Evolutionary conservation across 2,113 vertebrate genomes (phyloP).

Genomic region (Psilopsiagon aurifrons): DNA sequence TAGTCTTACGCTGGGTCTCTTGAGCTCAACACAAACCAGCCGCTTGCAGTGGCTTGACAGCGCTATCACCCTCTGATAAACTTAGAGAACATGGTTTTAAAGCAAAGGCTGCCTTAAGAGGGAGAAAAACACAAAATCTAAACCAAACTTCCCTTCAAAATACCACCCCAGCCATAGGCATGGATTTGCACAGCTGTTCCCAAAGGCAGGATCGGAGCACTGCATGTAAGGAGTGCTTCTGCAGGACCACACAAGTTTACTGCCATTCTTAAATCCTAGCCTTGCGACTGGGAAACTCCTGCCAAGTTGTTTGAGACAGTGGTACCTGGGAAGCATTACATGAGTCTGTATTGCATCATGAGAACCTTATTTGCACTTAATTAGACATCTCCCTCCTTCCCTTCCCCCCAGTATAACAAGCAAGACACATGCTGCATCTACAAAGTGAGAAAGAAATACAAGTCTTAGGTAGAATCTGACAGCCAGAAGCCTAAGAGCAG

Average conservation of each 20-base stretch:
- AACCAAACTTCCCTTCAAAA: not conserved
- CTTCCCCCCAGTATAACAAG: not conserved
- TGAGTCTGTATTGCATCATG: constrained; percentile 39
- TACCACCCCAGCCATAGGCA: constrained; percentile 8
- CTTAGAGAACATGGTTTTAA: constrained; percentile 33
- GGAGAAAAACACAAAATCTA: not conserved
- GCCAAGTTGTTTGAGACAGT: not conserved
- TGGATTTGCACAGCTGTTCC: constrained; percentile 66
- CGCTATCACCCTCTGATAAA: constrained; percentile 43
- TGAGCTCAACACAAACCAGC: constrained; percentile 14
- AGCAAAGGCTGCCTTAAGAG: constrained; percentile 26
- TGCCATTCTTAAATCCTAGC: constrained; percentile 26
- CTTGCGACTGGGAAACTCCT: constrained; percentile 18
- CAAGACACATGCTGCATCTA: not conserved
- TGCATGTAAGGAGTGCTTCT: constrained; percentile 50
- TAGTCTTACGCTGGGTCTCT: not conserved
- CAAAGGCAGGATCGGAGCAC: not conserved
- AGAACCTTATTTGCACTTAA: constrained; percentile 55
- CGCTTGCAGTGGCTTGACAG: not conserved
- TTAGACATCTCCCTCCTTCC: not conserved
- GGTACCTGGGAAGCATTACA: constrained; percentile 58
- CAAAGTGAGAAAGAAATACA: constrained; percentile 22
- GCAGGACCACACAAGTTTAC: constrained; percentile 76
- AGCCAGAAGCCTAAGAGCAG: not conserved
- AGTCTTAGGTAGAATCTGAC: constrained; percentile 9